Evolutionary conservation across 2,888 invertebrate genomes (phyloP), one percentile per base, ranked within the genome.

Genomic region (Lasioglossum calceatum): DNA sequence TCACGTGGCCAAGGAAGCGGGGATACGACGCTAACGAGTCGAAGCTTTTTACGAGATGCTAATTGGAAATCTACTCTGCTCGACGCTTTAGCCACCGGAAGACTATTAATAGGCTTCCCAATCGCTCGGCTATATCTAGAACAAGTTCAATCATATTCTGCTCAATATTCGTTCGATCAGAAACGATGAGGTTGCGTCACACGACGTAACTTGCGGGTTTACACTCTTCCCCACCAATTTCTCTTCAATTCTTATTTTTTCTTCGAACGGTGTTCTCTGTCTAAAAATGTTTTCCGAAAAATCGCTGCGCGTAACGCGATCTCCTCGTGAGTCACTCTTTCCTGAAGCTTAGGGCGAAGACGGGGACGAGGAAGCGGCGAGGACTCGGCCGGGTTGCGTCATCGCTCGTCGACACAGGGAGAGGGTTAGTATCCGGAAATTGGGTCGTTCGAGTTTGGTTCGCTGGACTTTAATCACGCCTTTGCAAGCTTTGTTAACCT

Each of bases 371-470:
- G 85, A 81, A 23, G 42, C 72, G 64, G 80, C 79, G 42, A 75
- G 80, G 39, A 67, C 77, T 74, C 87, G 87, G 87, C 82, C 87
- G 44, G 86, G 90, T 94, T 94, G 93, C 94, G 94, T 94, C 94
- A 94, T 93, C 92, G 90, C 32, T 32, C 32, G 19, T 16, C 32
- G n/a, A 79, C 79, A 77, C 4, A n/a, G n/a, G 82, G 81, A 12
- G 64, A 80, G 80, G 79, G 83, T 80, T 79, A 85, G 72, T 87
- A 86, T 86, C 93, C 94, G 93, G 92, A 92, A 94, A 94, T 93
- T 94, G 91, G 94, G 94, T 94, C 94, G 94, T 86, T 85, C 89
- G 88, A 89, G 89, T 90, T 90, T 91, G 83, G 87, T 90, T 89
- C 91, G 84, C 86, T 85, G 88, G 84, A 82, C 73, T 81, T 77